Conservation (phyloP, 2,113 vertebrate species). For the Desmodus rotundus region DNA sequence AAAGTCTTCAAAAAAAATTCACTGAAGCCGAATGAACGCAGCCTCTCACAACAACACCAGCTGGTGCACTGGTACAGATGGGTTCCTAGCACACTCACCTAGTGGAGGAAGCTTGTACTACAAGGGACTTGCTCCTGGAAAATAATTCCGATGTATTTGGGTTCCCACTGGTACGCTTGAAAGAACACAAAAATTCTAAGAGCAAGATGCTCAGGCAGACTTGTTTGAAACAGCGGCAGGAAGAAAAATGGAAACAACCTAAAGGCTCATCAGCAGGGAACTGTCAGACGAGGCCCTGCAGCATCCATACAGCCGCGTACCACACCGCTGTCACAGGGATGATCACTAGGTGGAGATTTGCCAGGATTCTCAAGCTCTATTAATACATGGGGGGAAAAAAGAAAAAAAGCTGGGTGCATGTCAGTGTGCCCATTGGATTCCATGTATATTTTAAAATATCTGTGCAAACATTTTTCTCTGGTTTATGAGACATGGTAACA, state of each 20-base stretch:
- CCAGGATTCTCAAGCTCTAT: background rate
- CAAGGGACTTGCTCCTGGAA: too few species aligned
- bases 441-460: background rate
- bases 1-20: too few species aligned
- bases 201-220: background rate
- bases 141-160: too few species aligned
- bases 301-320: rapidly evolving
- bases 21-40: too few species aligned
- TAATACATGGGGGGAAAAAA: background rate
- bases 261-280: background rate
- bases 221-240: background rate
- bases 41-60: too few species aligned
- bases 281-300: background rate
- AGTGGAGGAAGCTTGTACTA: too few species aligned
- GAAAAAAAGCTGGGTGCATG: background rate
- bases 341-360: background rate
- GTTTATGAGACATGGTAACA: background rate
- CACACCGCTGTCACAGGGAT: rapidly evolving
- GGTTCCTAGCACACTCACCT: too few species aligned
- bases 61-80: too few species aligned
- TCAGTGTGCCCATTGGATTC: background rate
- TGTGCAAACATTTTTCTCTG: background rate
- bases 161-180: background rate
- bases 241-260: background rate
- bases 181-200: background rate